Conservation (phyloP, 2,888 invertebrate species). For the Dryomyza anilis region DNA sequence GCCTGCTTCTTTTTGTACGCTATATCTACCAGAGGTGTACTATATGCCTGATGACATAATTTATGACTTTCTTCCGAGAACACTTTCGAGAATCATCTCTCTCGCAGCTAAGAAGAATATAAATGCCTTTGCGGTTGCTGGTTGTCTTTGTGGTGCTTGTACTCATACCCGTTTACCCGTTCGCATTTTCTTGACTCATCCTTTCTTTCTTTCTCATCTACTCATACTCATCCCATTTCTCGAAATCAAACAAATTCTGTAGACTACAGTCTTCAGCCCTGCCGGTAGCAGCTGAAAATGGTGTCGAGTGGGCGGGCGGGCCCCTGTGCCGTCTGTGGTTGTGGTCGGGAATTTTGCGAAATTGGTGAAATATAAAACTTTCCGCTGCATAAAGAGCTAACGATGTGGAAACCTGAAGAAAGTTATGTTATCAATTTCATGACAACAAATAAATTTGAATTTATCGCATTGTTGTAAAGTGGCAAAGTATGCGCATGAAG, state of each 20-base stretch:
- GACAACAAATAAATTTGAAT: constrained; percentile 59
- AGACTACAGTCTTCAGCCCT: background rate
- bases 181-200: too few relatives aligned
- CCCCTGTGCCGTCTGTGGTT: constrained; percentile 9
- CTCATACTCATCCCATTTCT: too few relatives aligned
- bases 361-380: constrained; percentile 56
- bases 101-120: constrained; percentile 11
- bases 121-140: constrained; percentile 18
- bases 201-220: background rate
- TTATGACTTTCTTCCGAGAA: constrained; percentile 50
- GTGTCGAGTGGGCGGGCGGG: background rate
- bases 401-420: constrained; percentile 60
- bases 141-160: constrained; percentile 18
- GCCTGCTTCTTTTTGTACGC: constrained; percentile 5
- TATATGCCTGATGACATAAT: constrained; percentile 34
- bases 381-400: constrained; percentile 57
- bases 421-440: constrained; percentile 60
- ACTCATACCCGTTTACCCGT: background rate
- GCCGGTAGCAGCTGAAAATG: background rate
- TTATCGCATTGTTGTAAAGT: constrained; percentile 45
- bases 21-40: background rate
- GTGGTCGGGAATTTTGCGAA: constrained; percentile 44
- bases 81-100: constrained; percentile 34
- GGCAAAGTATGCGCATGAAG: too few relatives aligned
- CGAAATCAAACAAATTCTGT: too few relatives aligned